Evolutionary conservation across 2,113 vertebrate genomes (phyloP), one percentile per base, ranked within the genome.

Genomic region (Phyllopteryx taeniolatus): DNA sequence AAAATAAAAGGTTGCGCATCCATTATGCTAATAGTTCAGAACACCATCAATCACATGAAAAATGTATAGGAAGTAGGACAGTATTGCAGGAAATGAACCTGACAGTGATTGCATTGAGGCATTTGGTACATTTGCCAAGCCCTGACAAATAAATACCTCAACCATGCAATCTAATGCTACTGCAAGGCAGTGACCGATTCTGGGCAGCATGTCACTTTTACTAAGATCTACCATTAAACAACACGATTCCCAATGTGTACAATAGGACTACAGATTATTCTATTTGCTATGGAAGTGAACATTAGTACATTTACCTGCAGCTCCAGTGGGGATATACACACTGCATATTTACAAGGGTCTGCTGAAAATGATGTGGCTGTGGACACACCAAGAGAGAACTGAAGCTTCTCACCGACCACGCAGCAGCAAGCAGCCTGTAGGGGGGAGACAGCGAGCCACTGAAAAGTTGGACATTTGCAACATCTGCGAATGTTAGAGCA

Each of bases 371-470:
- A 46, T 0, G 81, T 77, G 57, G 88, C 54, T 0, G 77, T 68
- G 0, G 79, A 84, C 8, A 86, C 89, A 1, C 79, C 73, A 43
- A 96, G 62, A 1, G 91, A 77, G 88, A 98, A 97, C 83, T 89
- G 90, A 67, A 97, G 73, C 42, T 89, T 85, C 56, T 96, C 91
- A 4, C 95, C 96, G 20, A 91, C 79, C 76, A 94, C 94, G 0
- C 83, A 91, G 87, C 95, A 99, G 77, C 88, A 85, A 73, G 95
- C 89, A 65, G 93, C 90, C 98, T 99, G 81, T 79, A 42, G 57
- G 13, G 60, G 79, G 70, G 67, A 88, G 7, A 86, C 63, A 74
- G 76, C 5, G 42, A 78, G 43, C 12, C 53, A 19, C 69, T 51
- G 54, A 27, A n/a, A 42, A 35, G 13, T 17, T n/a, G 59, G 46